These are phyloP conservation scores for Sylvilagus bachmani DNA, from an alignment of 2,113 vertebrate genomes.

Conservation along the genomic window DNA sequence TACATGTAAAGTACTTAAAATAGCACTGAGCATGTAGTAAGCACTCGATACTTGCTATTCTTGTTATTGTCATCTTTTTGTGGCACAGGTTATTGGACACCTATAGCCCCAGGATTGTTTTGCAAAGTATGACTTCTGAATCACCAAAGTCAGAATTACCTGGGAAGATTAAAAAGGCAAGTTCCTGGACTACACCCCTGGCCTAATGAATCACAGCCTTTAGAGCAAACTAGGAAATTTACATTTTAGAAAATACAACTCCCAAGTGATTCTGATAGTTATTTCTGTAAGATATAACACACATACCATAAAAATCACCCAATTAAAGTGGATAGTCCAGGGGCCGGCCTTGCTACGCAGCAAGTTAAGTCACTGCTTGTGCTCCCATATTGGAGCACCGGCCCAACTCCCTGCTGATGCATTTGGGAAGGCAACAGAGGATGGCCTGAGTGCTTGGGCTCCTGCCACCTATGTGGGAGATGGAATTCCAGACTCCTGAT, in stretches of 20 bases:
- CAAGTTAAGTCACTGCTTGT: too few species aligned
- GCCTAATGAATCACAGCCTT: not conserved
- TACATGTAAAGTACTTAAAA: not conserved
- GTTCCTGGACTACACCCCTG: not conserved
- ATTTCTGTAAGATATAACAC: not conserved
- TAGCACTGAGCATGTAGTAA: not conserved
- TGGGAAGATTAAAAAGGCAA: not conserved
- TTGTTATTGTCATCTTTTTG: slow-evolving; percentile 17
- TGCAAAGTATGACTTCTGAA: slow-evolving; percentile 32
- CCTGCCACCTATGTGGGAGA: too few species aligned
- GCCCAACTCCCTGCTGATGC: too few species aligned
- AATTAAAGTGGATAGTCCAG: not conserved
- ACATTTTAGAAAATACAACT: not conserved
- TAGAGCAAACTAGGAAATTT: not conserved
- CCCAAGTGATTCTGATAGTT: slow-evolving; percentile 14
- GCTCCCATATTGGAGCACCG: too few species aligned
- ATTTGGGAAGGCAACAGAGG: too few species aligned
- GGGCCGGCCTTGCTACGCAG: too few species aligned
- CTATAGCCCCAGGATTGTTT: not conserved
- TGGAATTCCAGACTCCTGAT: too few species aligned
- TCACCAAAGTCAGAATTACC: not conserved
- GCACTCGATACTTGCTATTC: not conserved
- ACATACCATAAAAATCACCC: not conserved
- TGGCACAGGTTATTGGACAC: not conserved
- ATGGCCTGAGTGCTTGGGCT: too few species aligned